These are phyloP conservation scores for Melitaea athalia DNA, from an alignment of 2,888 invertebrate genomes.

Conservation along the genomic window DNA sequence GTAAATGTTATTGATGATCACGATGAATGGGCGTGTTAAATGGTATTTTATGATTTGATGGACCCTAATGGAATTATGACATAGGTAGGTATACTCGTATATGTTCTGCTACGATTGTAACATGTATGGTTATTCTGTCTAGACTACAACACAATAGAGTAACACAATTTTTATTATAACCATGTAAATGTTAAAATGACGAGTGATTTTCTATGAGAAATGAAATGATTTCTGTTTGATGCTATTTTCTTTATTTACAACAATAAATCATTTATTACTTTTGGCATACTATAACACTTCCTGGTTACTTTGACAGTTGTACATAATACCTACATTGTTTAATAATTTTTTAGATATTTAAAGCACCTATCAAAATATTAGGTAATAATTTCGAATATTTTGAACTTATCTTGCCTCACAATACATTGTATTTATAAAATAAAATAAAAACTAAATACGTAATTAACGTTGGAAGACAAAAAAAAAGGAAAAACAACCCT, in stretches of 20 bases:
- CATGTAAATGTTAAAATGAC: background rate
- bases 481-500: background rate
- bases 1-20: constrained; percentile 11
- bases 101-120: background rate
- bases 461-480: no score
- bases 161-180: background rate
- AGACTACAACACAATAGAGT: background rate
- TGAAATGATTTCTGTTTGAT: background rate
- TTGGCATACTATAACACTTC: background rate
- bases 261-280: background rate
- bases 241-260: background rate
- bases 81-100: no score
- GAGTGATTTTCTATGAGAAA: background rate
- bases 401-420: no score
- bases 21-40: constrained; percentile 9
- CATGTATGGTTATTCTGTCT: background rate
- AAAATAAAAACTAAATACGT: no score
- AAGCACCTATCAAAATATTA: no score
- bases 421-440: no score
- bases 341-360: no score
- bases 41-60: constrained; percentile 8
- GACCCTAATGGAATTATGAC: constrained; percentile 9
- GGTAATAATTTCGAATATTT: no score
- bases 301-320: background rate
- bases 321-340: no score